These are phyloP conservation scores for Ptilorrhoa leucosticta DNA, from an alignment of 2,113 vertebrate species.

Conservation along the genomic window DNA sequence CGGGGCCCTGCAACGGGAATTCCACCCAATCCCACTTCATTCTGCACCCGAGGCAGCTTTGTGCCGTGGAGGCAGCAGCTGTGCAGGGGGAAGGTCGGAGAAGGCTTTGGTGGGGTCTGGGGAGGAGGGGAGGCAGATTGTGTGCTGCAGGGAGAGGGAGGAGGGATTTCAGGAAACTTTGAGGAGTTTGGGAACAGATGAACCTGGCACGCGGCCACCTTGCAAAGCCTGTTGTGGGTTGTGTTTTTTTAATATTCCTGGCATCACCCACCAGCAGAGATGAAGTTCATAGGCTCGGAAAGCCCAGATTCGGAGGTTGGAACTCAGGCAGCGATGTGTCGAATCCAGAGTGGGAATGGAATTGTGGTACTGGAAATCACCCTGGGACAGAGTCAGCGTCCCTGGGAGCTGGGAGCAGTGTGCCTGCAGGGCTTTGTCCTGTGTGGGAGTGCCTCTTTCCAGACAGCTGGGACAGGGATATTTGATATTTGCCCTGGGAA, in stretches of 20 bases:
- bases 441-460: neutral
- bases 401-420: neutral
- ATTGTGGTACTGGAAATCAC: neutral
- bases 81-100: neutral
- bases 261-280: neutral
- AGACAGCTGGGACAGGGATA: neutral
- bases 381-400: neutral
- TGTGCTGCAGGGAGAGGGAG: neutral
- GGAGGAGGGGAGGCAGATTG: neutral
- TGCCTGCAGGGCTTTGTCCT: neutral
- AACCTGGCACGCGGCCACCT: neutral
- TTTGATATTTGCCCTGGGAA: neutral
- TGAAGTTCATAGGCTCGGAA: neutral
- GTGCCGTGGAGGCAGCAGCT: neutral
- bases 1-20: accelerated
- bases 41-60: neutral
- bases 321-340: neutral
- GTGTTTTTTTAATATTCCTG: neutral
- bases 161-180: neutral
- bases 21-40: neutral
- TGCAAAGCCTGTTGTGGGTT: neutral
- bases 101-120: neutral
- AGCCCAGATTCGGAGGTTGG: neutral
- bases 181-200: neutral
- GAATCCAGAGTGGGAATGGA: neutral